Percentiles rank a stretch among this genome's conserved stretches.
These are phyloP conservation scores for Acrobasis suavella DNA, from an alignment of 2,888 invertebrate species.

Conservation along the genomic window DNA sequence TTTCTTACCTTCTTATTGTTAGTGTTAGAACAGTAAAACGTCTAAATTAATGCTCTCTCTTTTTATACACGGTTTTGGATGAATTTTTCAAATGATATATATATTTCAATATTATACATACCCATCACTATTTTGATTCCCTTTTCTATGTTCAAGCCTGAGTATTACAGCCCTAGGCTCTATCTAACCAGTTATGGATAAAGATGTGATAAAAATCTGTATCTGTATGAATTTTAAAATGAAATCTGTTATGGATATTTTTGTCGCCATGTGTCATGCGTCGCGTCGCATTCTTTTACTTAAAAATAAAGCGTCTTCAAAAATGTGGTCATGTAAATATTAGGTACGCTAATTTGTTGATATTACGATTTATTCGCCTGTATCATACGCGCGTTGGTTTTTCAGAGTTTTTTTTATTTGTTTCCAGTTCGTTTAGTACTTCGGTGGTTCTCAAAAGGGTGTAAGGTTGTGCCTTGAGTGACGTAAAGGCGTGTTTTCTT, in stretches of 20 bases:
- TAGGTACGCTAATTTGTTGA: conserved; percentile 48
- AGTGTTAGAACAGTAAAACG: background rate
- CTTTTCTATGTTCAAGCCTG: no score
- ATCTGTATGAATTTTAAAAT: background rate
- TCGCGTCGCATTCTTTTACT: conserved; percentile 3
- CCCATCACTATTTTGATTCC: no score
- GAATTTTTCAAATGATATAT: conserved; percentile 1
- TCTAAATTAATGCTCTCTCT: conserved; percentile 12
- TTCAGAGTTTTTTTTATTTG: background rate
- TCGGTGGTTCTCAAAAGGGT: conserved; percentile 18
- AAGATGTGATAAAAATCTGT: no score
- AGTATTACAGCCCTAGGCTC: no score
- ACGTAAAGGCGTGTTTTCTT: background rate
- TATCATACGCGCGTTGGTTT: conserved; percentile 36
- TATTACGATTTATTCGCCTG: conserved; percentile 45
- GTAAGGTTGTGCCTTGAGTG: conserved; percentile 7
- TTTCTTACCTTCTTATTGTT: background rate
- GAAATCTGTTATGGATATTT: background rate
- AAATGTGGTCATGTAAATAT: conserved; percentile 44
- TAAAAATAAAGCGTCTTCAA: conserved; percentile 8
- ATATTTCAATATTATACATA: background rate
- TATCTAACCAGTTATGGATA: no score
- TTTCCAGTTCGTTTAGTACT: conserved; percentile 7
- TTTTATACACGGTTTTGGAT: background rate
- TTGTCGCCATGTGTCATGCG: background rate